These are phyloP conservation scores for Saccostrea cuccullata DNA, from an alignment of 1,140 invertebrate genomes.

Conservation along the genomic window DNA sequence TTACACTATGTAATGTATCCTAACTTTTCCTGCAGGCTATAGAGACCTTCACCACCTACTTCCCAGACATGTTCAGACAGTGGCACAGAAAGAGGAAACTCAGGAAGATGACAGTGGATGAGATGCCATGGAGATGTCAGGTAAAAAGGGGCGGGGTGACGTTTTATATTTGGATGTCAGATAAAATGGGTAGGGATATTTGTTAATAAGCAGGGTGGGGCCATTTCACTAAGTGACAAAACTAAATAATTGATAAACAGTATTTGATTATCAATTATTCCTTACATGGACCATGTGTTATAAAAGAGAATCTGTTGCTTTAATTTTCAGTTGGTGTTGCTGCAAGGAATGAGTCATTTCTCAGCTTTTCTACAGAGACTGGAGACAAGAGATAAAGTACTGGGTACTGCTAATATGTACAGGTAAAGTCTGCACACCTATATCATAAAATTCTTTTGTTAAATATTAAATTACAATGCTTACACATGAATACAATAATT, in stretches of 20 bases:
- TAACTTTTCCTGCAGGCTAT: slow-evolving; percentile 69
- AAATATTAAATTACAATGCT: too few relatives aligned
- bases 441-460: too few relatives aligned
- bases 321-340: slow-evolving; percentile 72
- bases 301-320: neutral
- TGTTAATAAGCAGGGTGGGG: too few relatives aligned
- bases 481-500: too few relatives aligned
- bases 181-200: too few relatives aligned
- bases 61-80: slow-evolving; percentile 69
- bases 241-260: neutral
- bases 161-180: too few relatives aligned
- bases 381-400: slow-evolving; percentile 73
- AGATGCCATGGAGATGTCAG: slow-evolving; percentile 76
- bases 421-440: slow-evolving; percentile 58
- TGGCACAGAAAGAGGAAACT: slow-evolving; percentile 58
- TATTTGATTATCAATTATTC: neutral
- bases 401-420: slow-evolving; percentile 69
- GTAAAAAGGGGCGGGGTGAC: slow-evolving; percentile 52
- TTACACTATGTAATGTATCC: too few relatives aligned
- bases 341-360: slow-evolving; percentile 75
- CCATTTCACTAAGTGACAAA: neutral
- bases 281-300: neutral
- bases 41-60: slow-evolving; percentile 64
- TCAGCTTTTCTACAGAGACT: slow-evolving; percentile 73
- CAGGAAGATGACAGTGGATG: slow-evolving; percentile 71